Evolutionary conservation across 2,888 invertebrate genomes (phyloP).

Genomic region (Plagodis pulveraria): DNA sequence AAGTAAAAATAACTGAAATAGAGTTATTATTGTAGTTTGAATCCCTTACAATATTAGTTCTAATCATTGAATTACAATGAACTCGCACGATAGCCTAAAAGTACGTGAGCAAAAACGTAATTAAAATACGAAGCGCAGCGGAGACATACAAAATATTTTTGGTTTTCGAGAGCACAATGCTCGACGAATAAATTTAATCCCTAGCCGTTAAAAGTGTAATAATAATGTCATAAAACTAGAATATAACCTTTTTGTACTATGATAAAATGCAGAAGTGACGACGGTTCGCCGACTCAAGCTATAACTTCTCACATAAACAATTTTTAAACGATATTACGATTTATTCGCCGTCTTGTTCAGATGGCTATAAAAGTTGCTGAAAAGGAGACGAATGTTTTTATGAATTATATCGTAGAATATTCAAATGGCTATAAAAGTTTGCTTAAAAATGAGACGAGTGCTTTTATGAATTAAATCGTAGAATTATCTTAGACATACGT

Average conservation of each 20-base stretch:
- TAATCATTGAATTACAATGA: too few species aligned
- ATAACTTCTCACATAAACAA: conserved; percentile 35
- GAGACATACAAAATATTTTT: conserved; percentile 5
- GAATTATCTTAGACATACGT: too few species aligned
- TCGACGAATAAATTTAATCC: conserved; percentile 40
- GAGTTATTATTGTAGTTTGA: too few species aligned
- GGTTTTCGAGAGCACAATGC: conserved; percentile 29
- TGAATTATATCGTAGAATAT: neutral
- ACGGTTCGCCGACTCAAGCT: conserved; percentile 26
- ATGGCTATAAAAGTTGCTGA: conserved; percentile 15
- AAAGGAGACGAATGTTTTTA: neutral
- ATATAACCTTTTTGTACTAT: too few species aligned
- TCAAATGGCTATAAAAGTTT: too few species aligned
- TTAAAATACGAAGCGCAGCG: conserved; percentile 5
- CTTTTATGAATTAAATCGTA: too few species aligned
- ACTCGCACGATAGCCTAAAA: too few species aligned
- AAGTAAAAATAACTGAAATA: too few species aligned
- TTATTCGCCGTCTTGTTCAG: conserved; percentile 39
- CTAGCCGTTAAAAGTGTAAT: conserved; percentile 42
- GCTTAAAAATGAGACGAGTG: too few species aligned
- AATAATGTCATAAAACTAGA: conserved; percentile 40
- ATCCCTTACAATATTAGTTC: too few species aligned
- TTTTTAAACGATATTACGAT: too few species aligned
- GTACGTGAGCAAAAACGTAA: conserved; percentile 7
- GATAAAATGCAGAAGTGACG: too few species aligned